phyloP scores from a whole-genome alignment of 1,140 invertebrate genomes.

The Cepaea nemoralis region DNA sequence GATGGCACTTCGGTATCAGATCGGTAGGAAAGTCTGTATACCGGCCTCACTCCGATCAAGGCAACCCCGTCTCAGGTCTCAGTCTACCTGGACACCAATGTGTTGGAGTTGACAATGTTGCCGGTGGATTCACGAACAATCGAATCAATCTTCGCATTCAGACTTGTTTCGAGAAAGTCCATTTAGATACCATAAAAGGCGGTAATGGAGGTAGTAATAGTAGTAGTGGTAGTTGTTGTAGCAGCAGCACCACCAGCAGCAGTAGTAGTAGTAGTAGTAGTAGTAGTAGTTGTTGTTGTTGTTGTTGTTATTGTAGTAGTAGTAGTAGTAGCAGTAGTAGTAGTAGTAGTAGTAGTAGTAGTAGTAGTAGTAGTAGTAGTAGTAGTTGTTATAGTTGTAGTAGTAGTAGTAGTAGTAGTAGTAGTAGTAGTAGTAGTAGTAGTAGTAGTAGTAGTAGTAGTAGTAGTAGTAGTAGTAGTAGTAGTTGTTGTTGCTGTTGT shows the following conservation, averaged over 20 bases:
- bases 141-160: too few species aligned
- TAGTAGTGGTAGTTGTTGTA: too few species aligned
- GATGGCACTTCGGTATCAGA: too few species aligned
- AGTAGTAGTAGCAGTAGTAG: background rate
- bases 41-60: too few species aligned
- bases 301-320: background rate
- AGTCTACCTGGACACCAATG: too few species aligned
- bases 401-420: background rate
- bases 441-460: conserved; percentile 13
- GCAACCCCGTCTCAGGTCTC: too few species aligned
- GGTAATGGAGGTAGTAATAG: too few species aligned
- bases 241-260: background rate
- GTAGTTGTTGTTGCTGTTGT: background rate
- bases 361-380: background rate
- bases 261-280: background rate
- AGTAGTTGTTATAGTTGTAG: background rate
- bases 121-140: too few species aligned
- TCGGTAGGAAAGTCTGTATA: too few species aligned
- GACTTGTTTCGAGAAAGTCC: too few species aligned
- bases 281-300: background rate
- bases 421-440: background rate
- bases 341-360: background rate
- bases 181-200: too few species aligned
- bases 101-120: too few species aligned
- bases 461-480: background rate